A percentile compares a stretch with the other conserved stretches of the same genome.
phyloP scores from a whole-genome alignment of 2,797 vertebrate genomes.

The Zenarchopterus dispar region DNA sequence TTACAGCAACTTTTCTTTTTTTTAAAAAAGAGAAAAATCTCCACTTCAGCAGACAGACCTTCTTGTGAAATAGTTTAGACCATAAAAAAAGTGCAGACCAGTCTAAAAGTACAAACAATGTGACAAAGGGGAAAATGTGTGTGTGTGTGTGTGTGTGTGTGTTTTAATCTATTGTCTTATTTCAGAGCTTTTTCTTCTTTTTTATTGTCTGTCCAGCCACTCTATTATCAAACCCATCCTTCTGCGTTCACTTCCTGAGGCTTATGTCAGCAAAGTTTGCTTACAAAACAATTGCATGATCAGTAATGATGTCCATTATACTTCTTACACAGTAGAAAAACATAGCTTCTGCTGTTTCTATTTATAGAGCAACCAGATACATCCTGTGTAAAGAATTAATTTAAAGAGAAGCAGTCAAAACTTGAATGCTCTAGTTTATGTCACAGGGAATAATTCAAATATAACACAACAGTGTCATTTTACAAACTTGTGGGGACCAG shows the following conservation, averaged over 20 bases:
- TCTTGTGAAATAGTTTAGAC: constrained; percentile 1
- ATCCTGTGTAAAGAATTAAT: constrained; percentile 38
- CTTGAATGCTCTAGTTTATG: constrained; percentile 10
- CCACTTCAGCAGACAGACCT: constrained; percentile 4
- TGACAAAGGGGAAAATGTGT: constrained; percentile 7
- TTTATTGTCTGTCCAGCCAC: constrained; percentile 5
- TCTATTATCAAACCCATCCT: constrained; percentile 24
- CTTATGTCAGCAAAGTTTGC: constrained; percentile 20
- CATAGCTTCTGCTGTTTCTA: constrained; percentile 41
- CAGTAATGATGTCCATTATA: constrained; percentile 35
- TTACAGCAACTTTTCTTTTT: constrained; percentile 14
- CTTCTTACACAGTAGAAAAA: constrained; percentile 26
- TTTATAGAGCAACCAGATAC: constrained; percentile 58
- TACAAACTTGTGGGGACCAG: constrained; percentile 41
- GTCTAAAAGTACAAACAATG: constrained; percentile 10
- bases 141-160: too few species aligned
- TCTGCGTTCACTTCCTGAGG: constrained; percentile 14
- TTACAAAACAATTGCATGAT: constrained; percentile 41
- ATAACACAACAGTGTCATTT: constrained; percentile 32
- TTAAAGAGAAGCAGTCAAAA: constrained; percentile 38
- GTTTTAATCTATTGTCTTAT: constrained; percentile 12
- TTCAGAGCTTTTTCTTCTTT: constrained; percentile 14
- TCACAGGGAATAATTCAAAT: constrained; percentile 16
- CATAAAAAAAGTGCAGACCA: too few species aligned
- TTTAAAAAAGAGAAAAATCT: constrained; percentile 3